Evolutionary conservation across 64 coral and sea anemone species (phyloP).

Genomic region (Orbicella faveolata): DNA sequence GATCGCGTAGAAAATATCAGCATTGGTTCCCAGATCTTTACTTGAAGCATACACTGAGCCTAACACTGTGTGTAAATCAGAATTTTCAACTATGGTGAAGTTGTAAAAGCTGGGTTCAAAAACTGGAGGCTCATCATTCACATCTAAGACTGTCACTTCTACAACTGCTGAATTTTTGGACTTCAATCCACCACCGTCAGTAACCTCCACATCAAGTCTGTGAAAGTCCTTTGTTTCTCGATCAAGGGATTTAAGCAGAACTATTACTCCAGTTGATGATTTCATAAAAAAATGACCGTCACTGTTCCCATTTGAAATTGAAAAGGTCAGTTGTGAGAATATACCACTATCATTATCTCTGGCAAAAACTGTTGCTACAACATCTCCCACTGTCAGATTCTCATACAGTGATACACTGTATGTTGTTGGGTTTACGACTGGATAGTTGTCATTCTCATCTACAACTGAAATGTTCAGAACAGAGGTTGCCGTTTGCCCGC

Average conservation of each 20-base stretch:
- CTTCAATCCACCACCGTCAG: conserved; percentile 71
- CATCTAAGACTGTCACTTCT: conserved; percentile 73
- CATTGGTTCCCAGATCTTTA: conserved; percentile 94
- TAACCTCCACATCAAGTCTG: conserved; percentile 53
- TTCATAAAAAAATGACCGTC: conserved; percentile 67
- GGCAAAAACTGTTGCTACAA: conserved; percentile 59
- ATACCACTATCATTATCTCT: conserved; percentile 77
- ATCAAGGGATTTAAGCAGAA: conserved; percentile 66
- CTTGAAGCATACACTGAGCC: conserved; percentile 84
- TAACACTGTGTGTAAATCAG: conserved; percentile 31
- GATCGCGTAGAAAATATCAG: conserved; percentile 78
- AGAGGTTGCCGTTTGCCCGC: conserved; percentile 48
- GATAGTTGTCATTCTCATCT: conserved; percentile 92
- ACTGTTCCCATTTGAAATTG: conserved; percentile 55
- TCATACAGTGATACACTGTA: conserved; percentile 68
- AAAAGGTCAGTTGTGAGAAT: conserved; percentile 59
- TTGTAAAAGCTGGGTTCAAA: conserved; percentile 74
- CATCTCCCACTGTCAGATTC: conserved; percentile 52
- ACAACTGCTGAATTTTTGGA: conserved; percentile 75
- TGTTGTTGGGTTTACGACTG: conserved; percentile 57
- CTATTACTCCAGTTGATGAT: conserved; percentile 48
- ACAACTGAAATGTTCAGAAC: conserved; percentile 67
- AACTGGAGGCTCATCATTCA: conserved; percentile 90
- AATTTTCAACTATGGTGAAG: conserved; percentile 80
- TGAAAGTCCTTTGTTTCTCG: conserved; percentile 82